These are phyloP conservation scores for Tympanuchus pallidicinctus DNA, from an alignment of 2,113 vertebrate genomes.

Conservation along the genomic window DNA sequence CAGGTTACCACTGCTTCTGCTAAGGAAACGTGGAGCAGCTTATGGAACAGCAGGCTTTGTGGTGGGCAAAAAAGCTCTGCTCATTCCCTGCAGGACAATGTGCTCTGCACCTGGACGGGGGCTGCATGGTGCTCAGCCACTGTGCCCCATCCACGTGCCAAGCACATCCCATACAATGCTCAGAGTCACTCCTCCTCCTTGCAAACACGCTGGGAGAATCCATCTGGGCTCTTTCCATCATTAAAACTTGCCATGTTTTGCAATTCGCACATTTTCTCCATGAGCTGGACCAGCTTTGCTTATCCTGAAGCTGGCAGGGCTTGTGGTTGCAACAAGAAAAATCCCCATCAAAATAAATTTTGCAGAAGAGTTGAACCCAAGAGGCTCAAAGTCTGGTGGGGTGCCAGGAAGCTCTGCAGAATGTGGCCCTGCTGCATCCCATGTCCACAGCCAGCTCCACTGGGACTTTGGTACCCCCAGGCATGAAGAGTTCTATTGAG, in stretches of 20 bases:
- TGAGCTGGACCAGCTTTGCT: neutral
- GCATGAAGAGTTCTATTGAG: no score
- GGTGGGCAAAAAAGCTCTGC: neutral
- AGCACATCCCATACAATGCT: neutral
- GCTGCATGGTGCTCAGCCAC: neutral
- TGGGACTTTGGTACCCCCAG: neutral
- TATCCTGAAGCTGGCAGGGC: neutral
- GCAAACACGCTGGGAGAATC: conserved; percentile 33
- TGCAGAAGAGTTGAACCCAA: neutral
- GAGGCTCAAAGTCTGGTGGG: neutral
- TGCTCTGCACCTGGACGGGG: neutral
- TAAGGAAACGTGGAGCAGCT: conserved; percentile 51
- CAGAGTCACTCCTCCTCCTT: conserved; percentile 38
- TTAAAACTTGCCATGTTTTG: conserved; percentile 9
- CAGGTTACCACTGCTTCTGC: neutral
- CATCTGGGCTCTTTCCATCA: conserved; percentile 53
- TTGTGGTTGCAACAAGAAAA: conserved; percentile 11
- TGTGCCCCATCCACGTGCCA: fast-evolving
- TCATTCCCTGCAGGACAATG: neutral
- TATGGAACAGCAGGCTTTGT: neutral
- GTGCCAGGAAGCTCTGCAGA: neutral
- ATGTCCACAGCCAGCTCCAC: neutral
- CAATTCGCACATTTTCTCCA: neutral
- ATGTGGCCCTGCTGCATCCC: neutral
- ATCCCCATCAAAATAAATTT: neutral